Evolutionary conservation across 1,140 invertebrate genomes (phyloP).

Genomic region (Pemphigus obesinymphae): DNA sequence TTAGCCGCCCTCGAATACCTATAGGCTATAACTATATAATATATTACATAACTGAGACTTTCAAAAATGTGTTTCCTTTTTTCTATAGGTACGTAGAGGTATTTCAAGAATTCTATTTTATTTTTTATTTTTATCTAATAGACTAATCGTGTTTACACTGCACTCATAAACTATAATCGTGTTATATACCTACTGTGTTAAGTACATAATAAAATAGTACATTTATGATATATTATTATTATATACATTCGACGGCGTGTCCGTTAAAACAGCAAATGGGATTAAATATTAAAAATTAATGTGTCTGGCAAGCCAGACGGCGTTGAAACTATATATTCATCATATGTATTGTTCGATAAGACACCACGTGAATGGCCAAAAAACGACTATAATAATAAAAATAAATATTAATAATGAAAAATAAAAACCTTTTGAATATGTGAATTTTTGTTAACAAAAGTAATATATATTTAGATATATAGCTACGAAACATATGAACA

Average conservation of each 20-base stretch:
- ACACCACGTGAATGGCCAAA: neutral
- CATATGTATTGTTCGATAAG: conserved; percentile 36
- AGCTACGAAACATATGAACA: neutral
- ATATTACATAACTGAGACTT: too few relatives aligned
- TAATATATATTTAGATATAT: too few relatives aligned
- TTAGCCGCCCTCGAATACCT: too few relatives aligned
- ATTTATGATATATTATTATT: too few relatives aligned
- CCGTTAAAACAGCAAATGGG: conserved; percentile 4
- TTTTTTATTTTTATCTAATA: neutral
- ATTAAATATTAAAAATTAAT: conserved; percentile 16
- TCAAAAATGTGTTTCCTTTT: too few relatives aligned
- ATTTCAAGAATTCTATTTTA: too few relatives aligned
- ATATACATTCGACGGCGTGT: neutral
- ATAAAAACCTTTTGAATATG: conserved; percentile 19
- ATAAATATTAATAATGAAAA: too few relatives aligned
- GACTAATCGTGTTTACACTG: neutral
- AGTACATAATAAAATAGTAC: neutral
- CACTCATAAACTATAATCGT: too few relatives aligned
- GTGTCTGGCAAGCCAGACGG: conserved; percentile 29
- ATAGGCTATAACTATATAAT: too few relatives aligned
- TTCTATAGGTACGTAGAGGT: too few relatives aligned
- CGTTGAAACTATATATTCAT: neutral
- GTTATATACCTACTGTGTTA: too few relatives aligned
- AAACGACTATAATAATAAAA: neutral
- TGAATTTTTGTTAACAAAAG: neutral